A percentile compares a stretch with the other conserved stretches of the same genome.
These are phyloP conservation scores for Synergus itoensis DNA, from an alignment of 2,888 invertebrate genomes.

Conservation along the genomic window DNA sequence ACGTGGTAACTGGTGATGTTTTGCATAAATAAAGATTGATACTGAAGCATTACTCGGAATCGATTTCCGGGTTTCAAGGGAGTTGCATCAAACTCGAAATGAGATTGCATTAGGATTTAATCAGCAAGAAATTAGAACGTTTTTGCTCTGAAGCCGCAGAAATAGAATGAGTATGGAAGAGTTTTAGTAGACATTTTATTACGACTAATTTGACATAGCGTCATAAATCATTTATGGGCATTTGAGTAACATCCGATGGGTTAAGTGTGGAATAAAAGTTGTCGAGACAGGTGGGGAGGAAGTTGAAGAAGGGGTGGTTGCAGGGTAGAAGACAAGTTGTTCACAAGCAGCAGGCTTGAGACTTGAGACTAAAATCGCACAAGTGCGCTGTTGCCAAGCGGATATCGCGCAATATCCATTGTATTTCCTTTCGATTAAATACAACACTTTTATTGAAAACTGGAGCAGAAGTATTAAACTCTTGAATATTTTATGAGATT, in stretches of 20 bases:
- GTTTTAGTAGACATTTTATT: background rate
- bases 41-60: too few species aligned
- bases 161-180: background rate
- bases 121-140: too few species aligned
- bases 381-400: conserved; percentile 74
- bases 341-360: conserved; percentile 7
- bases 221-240: conserved; percentile 6
- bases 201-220: background rate
- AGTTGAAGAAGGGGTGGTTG: conserved; percentile 36
- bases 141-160: too few species aligned
- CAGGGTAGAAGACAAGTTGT: conserved; percentile 36
- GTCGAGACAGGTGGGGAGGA: conserved; percentile 27
- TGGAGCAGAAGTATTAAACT: background rate
- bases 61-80: too few species aligned
- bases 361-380: conserved; percentile 12
- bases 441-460: background rate
- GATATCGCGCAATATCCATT: conserved; percentile 61
- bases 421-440: conserved; percentile 24
- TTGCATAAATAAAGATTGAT: too few species aligned
- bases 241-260: background rate
- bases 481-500: background rate
- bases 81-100: too few species aligned
- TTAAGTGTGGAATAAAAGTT: conserved; percentile 16
- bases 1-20: too few species aligned
- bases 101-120: too few species aligned